Base-by-base conservation (phyloP, 2,888 invertebrate genomes). In the Bellardia bayeri region DNA sequence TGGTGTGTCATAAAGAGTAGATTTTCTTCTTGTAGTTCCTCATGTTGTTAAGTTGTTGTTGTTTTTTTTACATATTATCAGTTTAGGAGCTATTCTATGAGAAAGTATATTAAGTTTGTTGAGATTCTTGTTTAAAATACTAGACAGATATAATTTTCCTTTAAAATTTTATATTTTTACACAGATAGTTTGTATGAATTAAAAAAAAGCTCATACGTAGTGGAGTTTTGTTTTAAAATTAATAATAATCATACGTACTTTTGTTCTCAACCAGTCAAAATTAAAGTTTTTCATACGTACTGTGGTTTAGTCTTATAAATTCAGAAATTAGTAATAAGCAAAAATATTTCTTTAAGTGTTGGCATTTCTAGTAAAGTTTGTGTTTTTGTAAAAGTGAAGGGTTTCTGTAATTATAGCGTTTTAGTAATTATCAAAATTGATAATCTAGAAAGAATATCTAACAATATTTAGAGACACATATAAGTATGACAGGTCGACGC, bases 1-100 rank as follows among this genome's bases (percentile, higher is more conserved):
- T 13, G 16, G n/a, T 33, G 58, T 8, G 23, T 13, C 40, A 23
- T n/a, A 16, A 63, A 42, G 56, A 66, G 30, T 56, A 66, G 61
- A 84, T 61, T 84, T 84, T 84, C 58, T 61, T 66, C 42, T 71
- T 63, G 23, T 42, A 71, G 61, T 66, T 84, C 56, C 40, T 71
- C 33, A 45, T 63, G 54, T 71, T 71, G 63, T 23, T 64, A n/a
- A 42, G 37, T 45, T 30, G 37, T 23, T 23, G 23, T 23, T 23
- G 3, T 16, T 79, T 61, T 61, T 37, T 42, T 14, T 49, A 33
- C 51, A 51, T 51, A 16, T 13, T 64, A 37, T 72, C 42, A 6
- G 3, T 13, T 33, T 1, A 33, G 30, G 63, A 49, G 54, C 80
- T 81, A 71, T 54, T 5, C 14, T 13, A 2, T 30, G 9, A 3